Percentiles rank a stretch among this genome's conserved stretches.
phyloP scores from a whole-genome alignment of 1,140 invertebrate species.

The Drosophila teissieri region DNA sequence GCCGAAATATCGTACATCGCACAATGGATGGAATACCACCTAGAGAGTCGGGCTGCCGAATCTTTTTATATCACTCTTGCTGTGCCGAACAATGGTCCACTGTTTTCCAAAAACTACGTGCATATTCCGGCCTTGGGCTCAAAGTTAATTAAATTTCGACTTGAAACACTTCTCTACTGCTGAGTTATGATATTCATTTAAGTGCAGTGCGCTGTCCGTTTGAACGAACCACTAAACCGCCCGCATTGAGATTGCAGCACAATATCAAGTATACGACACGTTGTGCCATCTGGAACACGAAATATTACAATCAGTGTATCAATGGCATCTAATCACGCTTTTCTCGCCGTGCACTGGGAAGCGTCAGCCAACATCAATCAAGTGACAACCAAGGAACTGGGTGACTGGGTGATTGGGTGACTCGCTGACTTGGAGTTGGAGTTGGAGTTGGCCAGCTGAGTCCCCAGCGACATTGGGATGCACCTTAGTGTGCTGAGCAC shows the following conservation, averaged over 20 bases:
- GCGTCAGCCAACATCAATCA: slow-evolving; percentile 38
- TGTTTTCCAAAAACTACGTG: too few relatives aligned
- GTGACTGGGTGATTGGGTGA: slow-evolving; percentile 32
- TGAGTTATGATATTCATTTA: neutral
- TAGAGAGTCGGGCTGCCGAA: too few relatives aligned
- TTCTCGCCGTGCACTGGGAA: neutral
- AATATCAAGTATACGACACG: neutral
- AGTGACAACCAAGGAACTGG: slow-evolving; percentile 21
- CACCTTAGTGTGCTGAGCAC: slow-evolving; percentile 5
- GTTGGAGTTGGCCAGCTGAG: neutral
- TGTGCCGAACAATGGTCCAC: too few relatives aligned
- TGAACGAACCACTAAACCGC: neutral
- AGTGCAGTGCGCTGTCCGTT: neutral
- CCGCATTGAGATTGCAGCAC: neutral
- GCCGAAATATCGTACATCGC: too few relatives aligned
- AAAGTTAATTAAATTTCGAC: too few relatives aligned
- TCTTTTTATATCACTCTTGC: too few relatives aligned
- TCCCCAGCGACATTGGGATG: neutral
- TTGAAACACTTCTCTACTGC: neutral
- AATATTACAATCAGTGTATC: neutral
- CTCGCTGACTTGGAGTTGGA: neutral
- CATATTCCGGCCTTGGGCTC: too few relatives aligned
- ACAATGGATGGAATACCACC: too few relatives aligned
- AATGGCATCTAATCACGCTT: neutral
- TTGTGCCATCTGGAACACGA: neutral